Conservation (phyloP, 2,113 vertebrate species). For the Grantiella picta region DNA sequence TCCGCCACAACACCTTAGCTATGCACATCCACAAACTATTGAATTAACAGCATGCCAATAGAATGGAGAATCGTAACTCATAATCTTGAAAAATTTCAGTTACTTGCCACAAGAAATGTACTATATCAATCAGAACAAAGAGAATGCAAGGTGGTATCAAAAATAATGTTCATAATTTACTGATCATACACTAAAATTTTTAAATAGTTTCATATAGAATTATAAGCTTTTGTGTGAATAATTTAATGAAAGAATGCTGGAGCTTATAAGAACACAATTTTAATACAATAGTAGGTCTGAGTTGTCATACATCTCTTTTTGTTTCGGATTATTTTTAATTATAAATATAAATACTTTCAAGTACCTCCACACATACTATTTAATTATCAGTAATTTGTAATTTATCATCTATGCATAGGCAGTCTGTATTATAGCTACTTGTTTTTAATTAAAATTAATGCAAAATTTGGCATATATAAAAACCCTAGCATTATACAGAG, state of each 20-base stretch:
- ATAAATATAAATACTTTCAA: background rate
- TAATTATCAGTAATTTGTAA: constrained; percentile 47
- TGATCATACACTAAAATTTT: background rate
- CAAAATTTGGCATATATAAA: constrained; percentile 20
- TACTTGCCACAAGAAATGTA: background rate
- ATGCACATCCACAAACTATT: background rate
- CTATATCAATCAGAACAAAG: background rate
- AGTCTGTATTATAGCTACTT: constrained; percentile 10
- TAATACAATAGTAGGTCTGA: background rate
- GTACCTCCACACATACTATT: constrained; percentile 21
- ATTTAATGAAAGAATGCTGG: background rate
- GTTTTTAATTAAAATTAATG: constrained; percentile 43
- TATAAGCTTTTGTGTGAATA: background rate
- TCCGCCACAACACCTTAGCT: background rate
- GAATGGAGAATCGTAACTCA: background rate
- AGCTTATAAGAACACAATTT: background rate
- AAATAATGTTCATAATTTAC: background rate
- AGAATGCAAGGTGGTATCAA: background rate
- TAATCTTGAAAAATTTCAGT: background rate
- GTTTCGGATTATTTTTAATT: background rate
- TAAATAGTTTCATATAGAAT: background rate
- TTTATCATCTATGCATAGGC: constrained; percentile 2
- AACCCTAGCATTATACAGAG: constrained; percentile 22
- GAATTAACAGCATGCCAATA: background rate
- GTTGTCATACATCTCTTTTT: background rate